A percentile compares a stretch with the other conserved stretches of the same genome.
Conservation (phyloP, 92 coral and sea anemone species). For the Epizoanthus fatuus region DNA sequence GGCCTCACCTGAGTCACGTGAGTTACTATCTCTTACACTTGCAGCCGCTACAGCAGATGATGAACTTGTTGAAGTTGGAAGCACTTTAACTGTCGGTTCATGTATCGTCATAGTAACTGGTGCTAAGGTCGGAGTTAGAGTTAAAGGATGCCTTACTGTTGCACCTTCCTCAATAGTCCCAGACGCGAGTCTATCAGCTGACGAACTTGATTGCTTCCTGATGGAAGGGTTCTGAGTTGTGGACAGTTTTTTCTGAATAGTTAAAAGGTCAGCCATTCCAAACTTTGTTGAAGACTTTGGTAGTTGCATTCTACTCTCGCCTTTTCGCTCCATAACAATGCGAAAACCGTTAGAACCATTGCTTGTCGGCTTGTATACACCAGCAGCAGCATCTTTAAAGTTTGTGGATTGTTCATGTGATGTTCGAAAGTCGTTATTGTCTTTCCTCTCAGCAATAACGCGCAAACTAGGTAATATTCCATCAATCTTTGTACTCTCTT, state of each 20-base stretch:
- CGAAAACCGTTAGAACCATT: not conserved
- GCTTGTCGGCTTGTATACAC: not conserved
- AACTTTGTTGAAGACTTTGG: too few relatives aligned
- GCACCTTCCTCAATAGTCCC: too few relatives aligned
- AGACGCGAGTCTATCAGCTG: not conserved
- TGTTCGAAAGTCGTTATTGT: not conserved
- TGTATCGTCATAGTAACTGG: constrained; percentile 1
- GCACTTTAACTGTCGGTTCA: too few relatives aligned
- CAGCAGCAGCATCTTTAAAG: not conserved
- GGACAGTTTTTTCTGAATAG: not conserved
- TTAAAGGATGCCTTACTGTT: not conserved
- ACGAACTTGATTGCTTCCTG: not conserved
- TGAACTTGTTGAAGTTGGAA: too few relatives aligned
- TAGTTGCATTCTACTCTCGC: not conserved
- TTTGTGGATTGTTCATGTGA: not conserved
- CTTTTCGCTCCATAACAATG: not conserved
- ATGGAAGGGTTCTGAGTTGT: not conserved
- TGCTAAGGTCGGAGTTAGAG: not conserved
- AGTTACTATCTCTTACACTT: not conserved
- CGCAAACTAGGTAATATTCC: constrained; percentile 2
- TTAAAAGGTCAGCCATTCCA: not conserved
- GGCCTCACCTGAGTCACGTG: constrained; percentile 15
- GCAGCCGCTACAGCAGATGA: not conserved
- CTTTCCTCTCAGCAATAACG: constrained; percentile 5
- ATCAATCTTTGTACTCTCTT: not conserved